These are phyloP conservation scores for Lasioglossum albipes DNA, from an alignment of 1,140 invertebrate genomes.

Conservation along the genomic window DNA sequence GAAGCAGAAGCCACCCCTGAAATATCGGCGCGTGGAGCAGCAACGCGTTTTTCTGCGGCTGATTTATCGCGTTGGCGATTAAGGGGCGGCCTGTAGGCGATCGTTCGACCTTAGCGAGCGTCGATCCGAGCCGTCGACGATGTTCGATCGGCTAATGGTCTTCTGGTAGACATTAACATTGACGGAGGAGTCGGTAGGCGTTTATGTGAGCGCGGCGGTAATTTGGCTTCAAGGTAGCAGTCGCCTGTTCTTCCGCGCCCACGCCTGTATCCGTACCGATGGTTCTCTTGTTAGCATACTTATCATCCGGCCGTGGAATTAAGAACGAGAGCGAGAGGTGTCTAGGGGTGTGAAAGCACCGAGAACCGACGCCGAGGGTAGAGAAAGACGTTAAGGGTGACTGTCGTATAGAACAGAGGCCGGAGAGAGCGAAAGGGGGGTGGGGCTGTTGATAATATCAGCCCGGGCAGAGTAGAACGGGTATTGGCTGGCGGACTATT, in stretches of 20 bases:
- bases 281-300: slow-evolving; percentile 79
- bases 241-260: not conserved
- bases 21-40: slow-evolving; percentile 24
- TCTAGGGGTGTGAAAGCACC: slow-evolving; percentile 47
- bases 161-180: slow-evolving; percentile 73
- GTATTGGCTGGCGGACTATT: slow-evolving; percentile 79
- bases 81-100: slow-evolving; percentile 56
- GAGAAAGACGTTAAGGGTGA: slow-evolving; percentile 58
- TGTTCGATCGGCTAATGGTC: slow-evolving; percentile 74
- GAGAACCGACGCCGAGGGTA: slow-evolving; percentile 52
- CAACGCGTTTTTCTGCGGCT: slow-evolving; percentile 45
- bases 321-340: slow-evolving; percentile 64
- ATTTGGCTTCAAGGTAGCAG: slow-evolving; percentile 72
- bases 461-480: slow-evolving; percentile 68
- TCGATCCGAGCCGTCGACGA: slow-evolving; percentile 54
- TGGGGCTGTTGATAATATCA: slow-evolving; percentile 78
- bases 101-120: slow-evolving; percentile 52
- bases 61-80: slow-evolving; percentile 71
- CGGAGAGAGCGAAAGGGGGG: slow-evolving; percentile 29
- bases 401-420: slow-evolving; percentile 57
- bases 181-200: slow-evolving; percentile 69
- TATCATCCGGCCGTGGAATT: slow-evolving; percentile 77
- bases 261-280: slow-evolving; percentile 47
- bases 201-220: slow-evolving; percentile 75
- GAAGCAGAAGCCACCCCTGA: not conserved